Evolutionary conservation across 2,113 vertebrate genomes (phyloP).

Genomic region (Oceanodroma tethys): DNA sequence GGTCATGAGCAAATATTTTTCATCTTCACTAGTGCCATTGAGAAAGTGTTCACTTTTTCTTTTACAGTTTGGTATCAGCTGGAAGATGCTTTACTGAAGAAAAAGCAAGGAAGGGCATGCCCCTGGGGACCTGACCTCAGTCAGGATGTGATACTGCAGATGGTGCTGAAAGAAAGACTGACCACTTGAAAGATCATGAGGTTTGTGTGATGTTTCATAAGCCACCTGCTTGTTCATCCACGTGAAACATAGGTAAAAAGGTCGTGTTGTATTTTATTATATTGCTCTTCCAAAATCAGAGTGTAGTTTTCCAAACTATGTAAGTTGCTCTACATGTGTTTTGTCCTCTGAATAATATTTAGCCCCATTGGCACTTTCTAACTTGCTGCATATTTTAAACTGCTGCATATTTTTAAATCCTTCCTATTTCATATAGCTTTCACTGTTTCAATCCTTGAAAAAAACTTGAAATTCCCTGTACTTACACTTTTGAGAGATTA

Average conservation of each 20-base stretch:
- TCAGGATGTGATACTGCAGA: not conserved
- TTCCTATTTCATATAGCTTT: not conserved
- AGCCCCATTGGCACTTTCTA: not conserved
- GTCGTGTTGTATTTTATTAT: not conserved
- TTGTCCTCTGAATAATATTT: not conserved
- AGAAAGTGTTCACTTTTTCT: not conserved
- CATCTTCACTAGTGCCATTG: not conserved
- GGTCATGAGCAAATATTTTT: not conserved
- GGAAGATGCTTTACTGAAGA: not conserved
- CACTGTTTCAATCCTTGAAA: not conserved
- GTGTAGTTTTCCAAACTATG: not conserved
- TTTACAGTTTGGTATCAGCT: not conserved
- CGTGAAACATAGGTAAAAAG: not conserved
- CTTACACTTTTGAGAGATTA: constrained; percentile 1
- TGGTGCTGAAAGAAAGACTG: not conserved
- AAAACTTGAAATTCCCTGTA: not conserved
- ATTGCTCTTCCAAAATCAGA: not conserved
- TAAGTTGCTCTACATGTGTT: not conserved
- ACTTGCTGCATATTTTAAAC: not conserved
- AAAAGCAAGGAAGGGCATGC: not conserved
- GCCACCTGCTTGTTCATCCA: not conserved
- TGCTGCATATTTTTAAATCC: not conserved
- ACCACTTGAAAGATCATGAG: constrained; percentile 17
- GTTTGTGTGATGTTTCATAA: not conserved
- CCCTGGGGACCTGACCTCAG: not conserved